Evolutionary conservation across 53 echinoderm and acorn worm genomes (phyloP).

Genomic region (Mesocentrotus franciscanus): DNA sequence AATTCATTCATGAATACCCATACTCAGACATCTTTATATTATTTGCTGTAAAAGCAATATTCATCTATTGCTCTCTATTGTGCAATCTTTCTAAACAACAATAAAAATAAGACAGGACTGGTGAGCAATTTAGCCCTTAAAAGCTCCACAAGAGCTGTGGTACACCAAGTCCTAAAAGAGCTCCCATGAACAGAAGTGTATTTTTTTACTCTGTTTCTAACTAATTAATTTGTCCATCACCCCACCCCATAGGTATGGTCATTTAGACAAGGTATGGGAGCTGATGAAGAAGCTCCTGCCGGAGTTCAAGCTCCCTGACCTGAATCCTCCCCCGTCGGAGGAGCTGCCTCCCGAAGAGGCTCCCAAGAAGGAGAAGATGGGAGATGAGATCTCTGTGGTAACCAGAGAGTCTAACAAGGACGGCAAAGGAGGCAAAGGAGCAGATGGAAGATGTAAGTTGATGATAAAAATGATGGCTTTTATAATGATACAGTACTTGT

Average conservation of each 20-base stretch:
- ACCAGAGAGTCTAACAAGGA: constrained; percentile 86
- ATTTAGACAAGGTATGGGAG: constrained; percentile 92
- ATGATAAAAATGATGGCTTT: background rate
- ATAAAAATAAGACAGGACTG: too few relatives aligned
- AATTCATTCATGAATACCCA: too few relatives aligned
- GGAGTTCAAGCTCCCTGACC: constrained; percentile 93
- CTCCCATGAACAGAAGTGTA: too few relatives aligned
- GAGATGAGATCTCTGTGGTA: constrained; percentile 74
- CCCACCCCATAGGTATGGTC: constrained; percentile 78
- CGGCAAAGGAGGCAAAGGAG: constrained; percentile 78
- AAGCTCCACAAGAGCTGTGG: too few relatives aligned
- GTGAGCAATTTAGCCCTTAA: too few relatives aligned
- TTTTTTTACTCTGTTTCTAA: background rate
- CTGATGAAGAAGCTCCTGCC: constrained; percentile 86
- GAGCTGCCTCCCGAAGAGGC: constrained; percentile 59
- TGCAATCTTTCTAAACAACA: background rate
- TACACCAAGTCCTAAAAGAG: too few relatives aligned
- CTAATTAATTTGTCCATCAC: background rate
- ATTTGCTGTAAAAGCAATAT: background rate
- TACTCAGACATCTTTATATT: too few relatives aligned
- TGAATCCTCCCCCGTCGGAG: constrained; percentile 54
- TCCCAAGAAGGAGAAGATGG: constrained; percentile 77
- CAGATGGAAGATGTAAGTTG: constrained; percentile 81
- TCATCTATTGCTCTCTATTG: background rate
- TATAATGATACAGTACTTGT: background rate